phyloP scores from a whole-genome alignment of 2,113 vertebrate genomes.

The Rhipidura dahli region DNA sequence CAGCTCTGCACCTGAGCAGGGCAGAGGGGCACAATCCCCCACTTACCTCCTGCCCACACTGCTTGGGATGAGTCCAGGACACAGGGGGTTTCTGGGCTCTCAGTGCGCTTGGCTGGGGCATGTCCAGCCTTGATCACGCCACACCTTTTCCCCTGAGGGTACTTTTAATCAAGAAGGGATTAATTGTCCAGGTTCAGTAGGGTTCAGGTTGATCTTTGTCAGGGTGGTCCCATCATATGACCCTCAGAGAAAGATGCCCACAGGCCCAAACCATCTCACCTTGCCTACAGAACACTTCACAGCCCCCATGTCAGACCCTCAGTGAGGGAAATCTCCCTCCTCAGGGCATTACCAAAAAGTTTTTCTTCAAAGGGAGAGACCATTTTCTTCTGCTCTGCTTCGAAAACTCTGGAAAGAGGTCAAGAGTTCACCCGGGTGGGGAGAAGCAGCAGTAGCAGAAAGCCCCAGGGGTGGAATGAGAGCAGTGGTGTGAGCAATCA shows the following conservation, averaged over 20 bases:
- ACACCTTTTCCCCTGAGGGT: neutral
- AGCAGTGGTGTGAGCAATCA: neutral
- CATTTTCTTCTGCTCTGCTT: neutral
- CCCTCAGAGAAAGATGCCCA: neutral
- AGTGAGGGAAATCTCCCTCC: neutral
- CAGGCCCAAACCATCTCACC: neutral
- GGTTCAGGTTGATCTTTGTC: neutral
- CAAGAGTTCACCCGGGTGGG: neutral
- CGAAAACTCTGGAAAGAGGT: neutral
- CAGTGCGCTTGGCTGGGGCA: neutral
- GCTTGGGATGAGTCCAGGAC: neutral
- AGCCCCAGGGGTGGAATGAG: neutral
- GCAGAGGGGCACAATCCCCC: neutral
- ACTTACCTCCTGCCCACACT: neutral
- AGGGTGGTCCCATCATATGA: neutral
- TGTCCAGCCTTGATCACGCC: neutral
- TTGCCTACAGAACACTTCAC: neutral
- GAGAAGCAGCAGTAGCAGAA: rapidly evolving
- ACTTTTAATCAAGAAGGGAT: neutral
- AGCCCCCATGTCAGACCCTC: neutral
- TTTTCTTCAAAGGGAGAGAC: neutral
- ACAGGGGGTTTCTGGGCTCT: neutral
- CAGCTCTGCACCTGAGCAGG: neutral
- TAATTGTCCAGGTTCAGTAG: neutral
- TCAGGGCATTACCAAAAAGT: neutral